phyloP scores from a whole-genome alignment of 2,113 vertebrate genomes.

The Sterna hirundo region DNA sequence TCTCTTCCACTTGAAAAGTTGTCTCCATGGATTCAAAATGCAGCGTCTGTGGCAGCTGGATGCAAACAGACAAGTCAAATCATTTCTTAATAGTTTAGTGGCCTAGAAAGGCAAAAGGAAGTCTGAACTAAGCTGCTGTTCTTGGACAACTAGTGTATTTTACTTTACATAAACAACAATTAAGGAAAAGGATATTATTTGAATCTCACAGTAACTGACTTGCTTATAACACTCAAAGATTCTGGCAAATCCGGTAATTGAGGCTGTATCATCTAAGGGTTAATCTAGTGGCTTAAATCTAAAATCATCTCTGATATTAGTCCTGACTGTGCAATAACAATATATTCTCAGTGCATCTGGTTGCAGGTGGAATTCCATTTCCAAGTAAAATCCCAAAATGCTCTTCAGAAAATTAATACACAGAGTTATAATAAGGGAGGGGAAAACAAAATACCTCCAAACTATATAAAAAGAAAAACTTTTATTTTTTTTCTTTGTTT shows the following conservation, averaged over 20 bases:
- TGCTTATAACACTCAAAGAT: not conserved
- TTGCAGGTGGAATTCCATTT: not conserved
- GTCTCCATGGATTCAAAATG: not conserved
- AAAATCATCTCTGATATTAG: not conserved
- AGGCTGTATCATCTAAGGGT: not conserved
- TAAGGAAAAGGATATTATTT: not conserved
- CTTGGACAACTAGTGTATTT: not conserved
- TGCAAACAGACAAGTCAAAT: not conserved
- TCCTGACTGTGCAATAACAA: not conserved
- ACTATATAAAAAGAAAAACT: not conserved
- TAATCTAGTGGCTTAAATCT: not conserved
- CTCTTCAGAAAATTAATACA: not conserved
- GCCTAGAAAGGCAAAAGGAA: not conserved
- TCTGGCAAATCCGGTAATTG: not conserved
- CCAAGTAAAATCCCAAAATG: not conserved
- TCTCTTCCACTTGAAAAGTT: not conserved
- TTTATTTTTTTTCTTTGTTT: not conserved
- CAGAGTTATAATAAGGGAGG: not conserved
- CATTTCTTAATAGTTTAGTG: not conserved
- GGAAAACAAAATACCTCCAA: not conserved
- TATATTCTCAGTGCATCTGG: not conserved
- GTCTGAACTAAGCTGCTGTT: not conserved
- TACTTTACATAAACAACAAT: not conserved
- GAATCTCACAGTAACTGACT: not conserved
- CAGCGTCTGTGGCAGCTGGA: not conserved